These are phyloP conservation scores for Danaus chrysippus DNA, from an alignment of 2,888 invertebrate genomes.

Conservation along the genomic window DNA sequence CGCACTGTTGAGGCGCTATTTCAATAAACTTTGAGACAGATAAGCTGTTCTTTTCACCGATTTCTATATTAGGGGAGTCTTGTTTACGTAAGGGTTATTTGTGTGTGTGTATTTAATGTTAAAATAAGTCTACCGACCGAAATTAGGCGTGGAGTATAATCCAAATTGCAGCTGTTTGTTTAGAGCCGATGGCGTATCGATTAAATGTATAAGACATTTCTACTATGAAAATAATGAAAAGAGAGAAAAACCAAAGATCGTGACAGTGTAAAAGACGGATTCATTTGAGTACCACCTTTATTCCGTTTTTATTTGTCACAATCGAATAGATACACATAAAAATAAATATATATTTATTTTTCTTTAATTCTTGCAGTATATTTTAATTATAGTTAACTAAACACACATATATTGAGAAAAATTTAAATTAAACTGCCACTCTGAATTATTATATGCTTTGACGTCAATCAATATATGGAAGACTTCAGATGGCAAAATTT, in stretches of 20 bases:
- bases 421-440: conserved; percentile 46
- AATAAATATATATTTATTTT: not conserved
- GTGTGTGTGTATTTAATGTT: conserved; percentile 75
- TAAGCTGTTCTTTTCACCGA: conserved; percentile 54
- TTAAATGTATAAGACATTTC: conserved; percentile 27
- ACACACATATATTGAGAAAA: conserved; percentile 26
- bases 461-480: conserved; percentile 52
- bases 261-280: too few species aligned
- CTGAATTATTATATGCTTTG: conserved; percentile 57
- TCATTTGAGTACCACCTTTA: too few species aligned
- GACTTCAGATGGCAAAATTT: conserved; percentile 37
- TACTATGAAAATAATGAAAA: not conserved
- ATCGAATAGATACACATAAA: too few species aligned
- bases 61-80: conserved; percentile 68
- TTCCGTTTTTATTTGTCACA: too few species aligned
- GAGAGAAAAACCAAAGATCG: conserved; percentile 2
- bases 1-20: conserved; percentile 43
- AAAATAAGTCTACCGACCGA: conserved; percentile 75
- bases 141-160: conserved; percentile 75
- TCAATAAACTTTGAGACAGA: conserved; percentile 35
- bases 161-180: conserved; percentile 73
- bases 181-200: conserved; percentile 38
- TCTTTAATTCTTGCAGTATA: conserved; percentile 3
- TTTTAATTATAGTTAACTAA: not conserved
- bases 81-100: conserved; percentile 76